Percentiles rank a stretch among this genome's conserved stretches.
Conservation (phyloP, 2,888 invertebrate genomes). For the Ophioninae sp. region DNA sequence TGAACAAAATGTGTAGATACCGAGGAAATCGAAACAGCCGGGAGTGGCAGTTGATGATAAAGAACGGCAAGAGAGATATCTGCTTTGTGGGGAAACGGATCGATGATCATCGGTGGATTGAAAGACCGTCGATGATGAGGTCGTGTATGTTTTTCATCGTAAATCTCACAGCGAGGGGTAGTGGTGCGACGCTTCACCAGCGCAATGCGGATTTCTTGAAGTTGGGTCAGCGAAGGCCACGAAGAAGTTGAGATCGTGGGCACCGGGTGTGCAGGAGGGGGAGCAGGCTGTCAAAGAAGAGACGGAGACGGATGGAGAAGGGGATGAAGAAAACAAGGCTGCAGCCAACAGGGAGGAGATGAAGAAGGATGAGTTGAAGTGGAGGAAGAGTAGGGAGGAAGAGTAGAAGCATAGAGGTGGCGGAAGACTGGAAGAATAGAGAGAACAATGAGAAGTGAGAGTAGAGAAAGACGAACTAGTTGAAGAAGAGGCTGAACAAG, state of each 20-base stretch:
- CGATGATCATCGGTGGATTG: neutral
- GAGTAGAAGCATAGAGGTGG: conserved; percentile 16
- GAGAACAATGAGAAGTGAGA: conserved; percentile 23
- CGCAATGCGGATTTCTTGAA: conserved; percentile 29
- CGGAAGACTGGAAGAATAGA: conserved; percentile 16
- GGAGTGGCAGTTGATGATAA: neutral
- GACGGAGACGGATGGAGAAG: neutral
- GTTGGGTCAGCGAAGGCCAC: neutral
- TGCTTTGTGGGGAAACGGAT: neutral
- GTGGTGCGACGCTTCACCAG: neutral
- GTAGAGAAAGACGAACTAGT: conserved; percentile 9
- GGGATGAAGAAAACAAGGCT: conserved; percentile 8
- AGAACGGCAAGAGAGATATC: neutral
- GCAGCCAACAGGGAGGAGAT: neutral
- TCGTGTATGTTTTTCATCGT: neutral
- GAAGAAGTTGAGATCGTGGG: neutral
- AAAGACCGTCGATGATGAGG: neutral
- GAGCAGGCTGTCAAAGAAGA: neutral
- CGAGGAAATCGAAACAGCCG: neutral
- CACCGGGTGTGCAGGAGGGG: neutral
- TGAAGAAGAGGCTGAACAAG: conserved; percentile 25
- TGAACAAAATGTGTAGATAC: neutral
- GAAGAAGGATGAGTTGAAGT: conserved; percentile 15
- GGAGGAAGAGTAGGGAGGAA: conserved; percentile 26
- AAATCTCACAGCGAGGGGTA: neutral